These are phyloP conservation scores for Panagrolaimus sp. DNA, from an alignment of 1,140 invertebrate species.

Conservation along the genomic window DNA sequence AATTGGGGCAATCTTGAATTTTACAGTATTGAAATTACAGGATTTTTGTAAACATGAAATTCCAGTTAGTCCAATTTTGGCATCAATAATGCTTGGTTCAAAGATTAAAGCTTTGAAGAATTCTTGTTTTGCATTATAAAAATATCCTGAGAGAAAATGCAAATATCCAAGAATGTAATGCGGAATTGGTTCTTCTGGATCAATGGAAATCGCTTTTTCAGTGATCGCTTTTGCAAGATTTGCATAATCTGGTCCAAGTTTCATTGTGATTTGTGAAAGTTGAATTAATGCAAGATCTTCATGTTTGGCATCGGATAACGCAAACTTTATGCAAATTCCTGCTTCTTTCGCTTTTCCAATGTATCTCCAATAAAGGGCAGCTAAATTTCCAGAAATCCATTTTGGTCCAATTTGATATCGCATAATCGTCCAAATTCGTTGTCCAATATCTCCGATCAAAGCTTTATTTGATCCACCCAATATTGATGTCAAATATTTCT, in stretches of 20 bases:
- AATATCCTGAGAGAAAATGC: neutral
- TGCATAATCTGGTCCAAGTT: neutral
- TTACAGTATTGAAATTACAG: neutral
- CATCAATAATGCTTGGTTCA: constrained; percentile 6
- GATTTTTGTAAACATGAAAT: constrained; percentile 8
- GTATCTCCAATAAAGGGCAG: constrained; percentile 21
- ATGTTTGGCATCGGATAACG: neutral
- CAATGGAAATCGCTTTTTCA: constrained; percentile 9
- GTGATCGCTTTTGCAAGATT: neutral
- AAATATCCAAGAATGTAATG: constrained; percentile 2
- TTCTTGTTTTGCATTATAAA: neutral
- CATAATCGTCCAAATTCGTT: neutral
- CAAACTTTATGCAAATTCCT: constrained; percentile 15
- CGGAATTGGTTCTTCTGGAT: neutral
- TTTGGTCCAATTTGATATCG: constrained; percentile 22
- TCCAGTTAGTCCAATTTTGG: neutral
- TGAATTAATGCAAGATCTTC: constrained; percentile 21
- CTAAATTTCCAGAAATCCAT: constrained; percentile 22
- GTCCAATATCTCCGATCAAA: neutral
- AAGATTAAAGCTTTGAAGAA: neutral
- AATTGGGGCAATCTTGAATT: constrained; percentile 19
- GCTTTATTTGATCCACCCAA: neutral
- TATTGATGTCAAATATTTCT: neutral
- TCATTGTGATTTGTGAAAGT: constrained; percentile 1
- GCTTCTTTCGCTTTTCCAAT: constrained; percentile 20